These are phyloP conservation scores for Suncus etruscus DNA, from an alignment of 2,113 vertebrate species.

Conservation along the genomic window DNA sequence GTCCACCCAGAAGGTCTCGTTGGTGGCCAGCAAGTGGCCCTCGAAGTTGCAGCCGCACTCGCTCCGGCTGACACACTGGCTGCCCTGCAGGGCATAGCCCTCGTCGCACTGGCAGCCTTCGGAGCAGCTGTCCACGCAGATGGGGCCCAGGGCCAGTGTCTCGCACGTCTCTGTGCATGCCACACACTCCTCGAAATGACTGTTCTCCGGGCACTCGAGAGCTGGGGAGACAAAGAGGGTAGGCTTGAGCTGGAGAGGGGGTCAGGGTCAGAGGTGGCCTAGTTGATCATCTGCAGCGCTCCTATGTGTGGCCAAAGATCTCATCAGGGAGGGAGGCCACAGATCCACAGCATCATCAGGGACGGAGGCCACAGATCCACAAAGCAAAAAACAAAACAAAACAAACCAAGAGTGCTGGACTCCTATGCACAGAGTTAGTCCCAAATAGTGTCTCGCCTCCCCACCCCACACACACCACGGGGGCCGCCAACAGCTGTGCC, in stretches of 20 bases:
- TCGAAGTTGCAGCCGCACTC: constrained; percentile 96
- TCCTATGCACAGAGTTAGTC: not conserved
- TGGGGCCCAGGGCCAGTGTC: constrained; percentile 89
- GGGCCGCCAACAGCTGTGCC: constrained; percentile 33
- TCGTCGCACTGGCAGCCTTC: constrained; percentile 97
- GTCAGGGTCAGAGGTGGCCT: not conserved
- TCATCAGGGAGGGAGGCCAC: not conserved
- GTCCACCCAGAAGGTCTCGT: constrained; percentile 98
- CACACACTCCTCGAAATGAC: constrained; percentile 97
- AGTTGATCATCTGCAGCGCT: too few relatives aligned
- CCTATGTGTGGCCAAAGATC: not conserved
- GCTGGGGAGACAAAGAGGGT: constrained; percentile 85
- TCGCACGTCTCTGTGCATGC: constrained; percentile 94
- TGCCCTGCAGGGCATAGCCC: constrained; percentile 91
- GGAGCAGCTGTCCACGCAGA: constrained; percentile 90
- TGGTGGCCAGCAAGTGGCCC: constrained; percentile 93
- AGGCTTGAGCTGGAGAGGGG: constrained; percentile 15
- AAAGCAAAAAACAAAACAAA: not conserved
- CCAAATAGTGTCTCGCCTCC: not conserved
- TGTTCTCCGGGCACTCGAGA: constrained; percentile 95
- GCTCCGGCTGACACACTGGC: constrained; percentile 90
- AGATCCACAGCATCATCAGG: not conserved
- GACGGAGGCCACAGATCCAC: not conserved
- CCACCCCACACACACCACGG: not conserved
- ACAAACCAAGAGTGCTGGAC: not conserved